Conservation (phyloP, 2,888 invertebrate genomes). For the Eucriotettix oculatus region DNA sequence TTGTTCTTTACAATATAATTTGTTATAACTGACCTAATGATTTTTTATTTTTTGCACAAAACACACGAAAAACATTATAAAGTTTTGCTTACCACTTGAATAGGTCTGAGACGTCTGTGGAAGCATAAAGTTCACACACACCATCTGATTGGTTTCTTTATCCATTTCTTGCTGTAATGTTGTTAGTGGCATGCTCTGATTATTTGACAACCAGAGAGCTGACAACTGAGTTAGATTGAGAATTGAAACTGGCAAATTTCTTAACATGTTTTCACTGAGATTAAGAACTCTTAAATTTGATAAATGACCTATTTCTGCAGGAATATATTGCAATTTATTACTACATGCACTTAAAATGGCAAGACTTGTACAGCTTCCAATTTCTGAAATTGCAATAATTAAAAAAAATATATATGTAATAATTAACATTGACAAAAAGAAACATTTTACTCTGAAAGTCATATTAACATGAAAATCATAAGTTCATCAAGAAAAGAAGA, state of each 20-base stretch:
- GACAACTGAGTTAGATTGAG: slow-evolving; percentile 65
- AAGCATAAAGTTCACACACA: slow-evolving; percentile 61
- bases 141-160: slow-evolving; percentile 58
- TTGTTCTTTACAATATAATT: no score
- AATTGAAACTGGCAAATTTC: slow-evolving; percentile 71
- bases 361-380: slow-evolving; percentile 73
- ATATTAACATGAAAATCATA: no score
- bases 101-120: slow-evolving; percentile 45
- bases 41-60: no score
- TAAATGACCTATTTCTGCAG: slow-evolving; percentile 81
- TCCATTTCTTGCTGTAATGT: slow-evolving; percentile 79
- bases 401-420: no score
- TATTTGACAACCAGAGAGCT: slow-evolving; percentile 87
- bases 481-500: no score
- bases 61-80: no score
- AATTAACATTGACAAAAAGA: no score
- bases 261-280: slow-evolving; percentile 70
- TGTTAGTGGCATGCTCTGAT: slow-evolving; percentile 83
- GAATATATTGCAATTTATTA: slow-evolving; percentile 65
- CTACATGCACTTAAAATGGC: slow-evolving; percentile 70
- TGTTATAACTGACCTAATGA: no score
- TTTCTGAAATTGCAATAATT: slow-evolving; percentile 32
- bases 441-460: no score
- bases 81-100: not conserved
- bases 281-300: slow-evolving; percentile 70